Percentiles rank a stretch among this genome's conserved stretches.
Evolutionary conservation across 2,888 invertebrate genomes (phyloP).

Genomic region (Catocala sponsa): DNA sequence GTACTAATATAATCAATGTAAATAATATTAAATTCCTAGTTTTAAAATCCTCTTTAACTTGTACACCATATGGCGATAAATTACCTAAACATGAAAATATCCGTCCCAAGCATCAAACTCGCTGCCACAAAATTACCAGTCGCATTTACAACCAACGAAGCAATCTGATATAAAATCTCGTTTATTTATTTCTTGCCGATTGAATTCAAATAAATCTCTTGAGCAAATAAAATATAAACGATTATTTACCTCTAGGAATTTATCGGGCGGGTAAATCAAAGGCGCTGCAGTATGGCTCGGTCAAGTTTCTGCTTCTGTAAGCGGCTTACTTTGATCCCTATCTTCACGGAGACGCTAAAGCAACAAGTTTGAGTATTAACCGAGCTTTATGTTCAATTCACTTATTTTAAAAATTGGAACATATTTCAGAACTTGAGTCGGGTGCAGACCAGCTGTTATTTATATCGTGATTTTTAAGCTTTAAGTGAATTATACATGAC

Average conservation of each 20-base stretch:
- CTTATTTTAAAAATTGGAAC: slow-evolving; percentile 42
- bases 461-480: background rate
- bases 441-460: background rate
- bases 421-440: slow-evolving; percentile 18
- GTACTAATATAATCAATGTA: too few relatives aligned
- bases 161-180: slow-evolving; percentile 16
- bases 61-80: too few relatives aligned
- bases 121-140: too few relatives aligned
- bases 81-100: too few relatives aligned
- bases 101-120: too few relatives aligned
- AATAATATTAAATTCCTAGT: too few relatives aligned
- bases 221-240: slow-evolving; percentile 43
- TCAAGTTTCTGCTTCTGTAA: slow-evolving; percentile 59
- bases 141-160: background rate
- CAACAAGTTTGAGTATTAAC: slow-evolving; percentile 60
- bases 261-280: slow-evolving; percentile 53
- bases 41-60: too few relatives aligned
- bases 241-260: slow-evolving; percentile 39
- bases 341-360: slow-evolving; percentile 53
- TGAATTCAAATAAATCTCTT: slow-evolving; percentile 31
- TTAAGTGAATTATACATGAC: too few relatives aligned
- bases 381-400: slow-evolving; percentile 43
- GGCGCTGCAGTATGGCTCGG: slow-evolving; percentile 49
- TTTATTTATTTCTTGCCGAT: slow-evolving; percentile 22
- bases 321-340: slow-evolving; percentile 63